phyloP scores from a whole-genome alignment of 2,113 vertebrate genomes.

The Halichoeres trimaculatus region DNA sequence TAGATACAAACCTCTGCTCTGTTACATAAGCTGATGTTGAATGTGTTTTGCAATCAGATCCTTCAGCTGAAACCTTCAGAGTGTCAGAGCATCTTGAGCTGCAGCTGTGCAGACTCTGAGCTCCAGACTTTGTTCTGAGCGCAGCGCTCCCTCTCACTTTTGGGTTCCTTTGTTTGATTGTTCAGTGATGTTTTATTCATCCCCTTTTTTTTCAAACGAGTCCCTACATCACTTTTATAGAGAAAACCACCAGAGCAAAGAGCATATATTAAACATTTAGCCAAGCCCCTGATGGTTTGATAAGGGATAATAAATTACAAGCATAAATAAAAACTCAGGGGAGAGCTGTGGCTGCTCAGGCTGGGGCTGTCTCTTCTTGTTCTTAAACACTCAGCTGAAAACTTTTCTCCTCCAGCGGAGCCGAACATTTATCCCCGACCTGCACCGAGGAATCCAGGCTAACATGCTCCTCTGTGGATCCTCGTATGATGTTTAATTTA shows the following conservation, averaged over 20 bases:
- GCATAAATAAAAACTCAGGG: background rate
- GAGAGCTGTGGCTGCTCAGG: background rate
- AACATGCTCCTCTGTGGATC: background rate
- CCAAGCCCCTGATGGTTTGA: background rate
- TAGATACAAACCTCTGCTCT: too few relatives aligned
- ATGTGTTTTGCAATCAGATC: too few relatives aligned
- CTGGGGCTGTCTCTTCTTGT: background rate
- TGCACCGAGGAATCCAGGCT: background rate
- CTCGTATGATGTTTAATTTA: too few relatives aligned
- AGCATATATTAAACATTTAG: background rate
- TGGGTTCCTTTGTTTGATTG: background rate
- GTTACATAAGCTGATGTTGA: too few relatives aligned
- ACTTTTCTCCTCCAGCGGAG: background rate
- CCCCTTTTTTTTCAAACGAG: background rate
- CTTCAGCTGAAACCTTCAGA: background rate
- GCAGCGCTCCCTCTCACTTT: background rate
- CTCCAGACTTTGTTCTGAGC: too few relatives aligned
- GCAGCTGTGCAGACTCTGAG: background rate
- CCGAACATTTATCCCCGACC: background rate
- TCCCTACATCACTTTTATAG: background rate
- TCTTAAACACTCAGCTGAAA: background rate
- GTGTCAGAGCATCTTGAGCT: background rate
- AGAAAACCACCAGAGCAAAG: background rate
- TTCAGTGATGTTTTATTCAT: slow-evolving; percentile 11
- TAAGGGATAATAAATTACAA: background rate